Evolutionary conservation across 2,113 vertebrate species (phyloP).

Genomic region (Cyprinus carpio): DNA sequence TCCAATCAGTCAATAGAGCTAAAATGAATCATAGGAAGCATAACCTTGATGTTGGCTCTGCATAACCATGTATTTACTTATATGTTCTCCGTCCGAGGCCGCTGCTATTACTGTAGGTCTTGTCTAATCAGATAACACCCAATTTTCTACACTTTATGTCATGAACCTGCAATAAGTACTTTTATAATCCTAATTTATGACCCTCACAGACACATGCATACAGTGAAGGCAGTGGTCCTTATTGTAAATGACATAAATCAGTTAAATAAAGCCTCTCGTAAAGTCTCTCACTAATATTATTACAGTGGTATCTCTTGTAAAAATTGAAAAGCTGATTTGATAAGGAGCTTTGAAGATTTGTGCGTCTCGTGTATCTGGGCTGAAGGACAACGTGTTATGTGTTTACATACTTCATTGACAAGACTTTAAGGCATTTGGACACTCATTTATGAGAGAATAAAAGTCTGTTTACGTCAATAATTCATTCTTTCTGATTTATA

Average conservation of each 20-base stretch:
- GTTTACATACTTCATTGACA: too few relatives aligned
- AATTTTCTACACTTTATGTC: not conserved
- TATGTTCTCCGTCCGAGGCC: not conserved
- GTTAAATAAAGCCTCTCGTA: not conserved
- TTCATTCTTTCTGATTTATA: constrained; percentile 20
- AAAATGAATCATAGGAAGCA: constrained; percentile 14
- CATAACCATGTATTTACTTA: not conserved
- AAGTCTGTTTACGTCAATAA: not conserved
- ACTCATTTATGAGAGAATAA: not conserved
- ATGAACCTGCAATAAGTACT: constrained; percentile 19
- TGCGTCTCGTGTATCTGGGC: not conserved
- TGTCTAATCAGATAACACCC: not conserved
- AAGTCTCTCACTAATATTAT: not conserved
- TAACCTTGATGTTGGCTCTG: not conserved
- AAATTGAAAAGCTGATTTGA: constrained; percentile 4
- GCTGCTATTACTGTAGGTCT: not conserved
- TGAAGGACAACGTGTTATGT: not conserved
- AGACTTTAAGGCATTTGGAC: not conserved
- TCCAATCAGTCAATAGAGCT: constrained; percentile 8
- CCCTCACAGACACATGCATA: not conserved
- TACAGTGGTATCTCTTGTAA: not conserved
- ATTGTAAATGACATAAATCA: constrained; percentile 26
- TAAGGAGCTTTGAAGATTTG: not conserved
- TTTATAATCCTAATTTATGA: constrained; percentile 16
- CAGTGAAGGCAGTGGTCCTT: not conserved